phyloP scores from a whole-genome alignment of 2,797 vertebrate genomes.

The Leptoclinus maculatus region DNA sequence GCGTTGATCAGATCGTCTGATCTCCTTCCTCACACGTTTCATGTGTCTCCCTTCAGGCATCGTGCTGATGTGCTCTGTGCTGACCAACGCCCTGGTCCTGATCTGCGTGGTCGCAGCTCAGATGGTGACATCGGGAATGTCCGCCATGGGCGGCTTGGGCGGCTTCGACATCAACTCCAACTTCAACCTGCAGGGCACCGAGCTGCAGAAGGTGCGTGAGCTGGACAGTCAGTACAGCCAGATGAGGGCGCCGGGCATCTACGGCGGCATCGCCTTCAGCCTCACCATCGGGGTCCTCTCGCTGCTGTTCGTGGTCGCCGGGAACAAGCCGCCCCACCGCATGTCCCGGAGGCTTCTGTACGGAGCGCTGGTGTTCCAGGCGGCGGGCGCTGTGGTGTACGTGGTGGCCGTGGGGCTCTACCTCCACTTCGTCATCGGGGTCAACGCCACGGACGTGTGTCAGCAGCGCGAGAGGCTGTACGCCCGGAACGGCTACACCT shows the following conservation, averaged over 20 bases:
- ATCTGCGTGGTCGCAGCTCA: constrained; percentile 88
- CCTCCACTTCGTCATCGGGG: constrained; percentile 86
- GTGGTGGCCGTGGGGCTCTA: constrained; percentile 88
- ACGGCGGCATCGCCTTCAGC: constrained; percentile 87
- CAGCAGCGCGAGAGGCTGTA: constrained; percentile 87
- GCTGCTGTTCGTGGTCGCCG: constrained; percentile 86
- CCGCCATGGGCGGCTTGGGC: constrained; percentile 75
- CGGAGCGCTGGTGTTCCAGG: constrained; percentile 85
- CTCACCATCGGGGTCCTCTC: constrained; percentile 81
- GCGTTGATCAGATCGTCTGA: neutral
- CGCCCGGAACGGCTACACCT: constrained; percentile 89
- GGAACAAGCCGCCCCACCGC: constrained; percentile 84
- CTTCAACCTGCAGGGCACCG: constrained; percentile 88
- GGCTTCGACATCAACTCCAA: constrained; percentile 84
- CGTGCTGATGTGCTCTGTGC: constrained; percentile 86
- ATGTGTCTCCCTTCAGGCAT: constrained; percentile 78
- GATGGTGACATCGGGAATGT: constrained; percentile 85
- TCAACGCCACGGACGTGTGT: constrained; percentile 92
- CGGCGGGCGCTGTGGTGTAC: constrained; percentile 82
- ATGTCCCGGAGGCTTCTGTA: constrained; percentile 80
- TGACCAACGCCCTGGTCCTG: constrained; percentile 88
- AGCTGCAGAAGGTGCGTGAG: constrained; percentile 86
- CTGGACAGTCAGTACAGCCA: constrained; percentile 91
- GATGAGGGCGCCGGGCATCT: constrained; percentile 90
- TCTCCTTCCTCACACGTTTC: neutral